These are phyloP conservation scores for Trachythela sp. DNA, from an alignment of 64 coral and sea anemone species.

Conservation along the genomic window DNA sequence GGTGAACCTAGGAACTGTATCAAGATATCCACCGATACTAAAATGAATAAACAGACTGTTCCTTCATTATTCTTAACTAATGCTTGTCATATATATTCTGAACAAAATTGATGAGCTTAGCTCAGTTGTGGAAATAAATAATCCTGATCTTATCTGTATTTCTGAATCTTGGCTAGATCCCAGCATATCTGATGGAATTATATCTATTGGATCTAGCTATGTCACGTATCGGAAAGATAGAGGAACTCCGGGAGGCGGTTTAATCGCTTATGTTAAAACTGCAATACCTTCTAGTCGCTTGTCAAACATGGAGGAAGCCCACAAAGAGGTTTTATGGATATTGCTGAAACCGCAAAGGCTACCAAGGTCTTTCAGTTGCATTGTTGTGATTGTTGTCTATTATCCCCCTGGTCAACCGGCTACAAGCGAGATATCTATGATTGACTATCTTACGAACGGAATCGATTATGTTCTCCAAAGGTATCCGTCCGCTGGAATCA, in stretches of 20 bases:
- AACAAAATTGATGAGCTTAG: too few relatives aligned
- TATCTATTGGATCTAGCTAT: neutral
- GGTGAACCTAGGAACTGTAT: too few relatives aligned
- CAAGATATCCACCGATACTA: too few relatives aligned
- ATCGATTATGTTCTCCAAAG: conserved; percentile 16
- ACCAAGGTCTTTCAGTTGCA: conserved; percentile 13
- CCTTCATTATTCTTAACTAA: too few relatives aligned
- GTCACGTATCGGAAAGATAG: neutral
- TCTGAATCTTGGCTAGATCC: conserved; percentile 25
- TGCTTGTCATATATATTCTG: too few relatives aligned
- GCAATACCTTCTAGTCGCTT: conserved; percentile 35
- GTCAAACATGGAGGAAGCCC: conserved; percentile 19
- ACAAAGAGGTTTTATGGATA: conserved; percentile 39
- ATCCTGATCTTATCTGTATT: neutral
- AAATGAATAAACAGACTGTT: too few relatives aligned
- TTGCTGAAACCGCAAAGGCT: too few relatives aligned
- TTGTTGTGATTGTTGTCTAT: conserved; percentile 30
- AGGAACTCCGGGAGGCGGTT: neutral
- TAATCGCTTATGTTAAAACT: conserved; percentile 19
- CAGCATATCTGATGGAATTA: too few relatives aligned
- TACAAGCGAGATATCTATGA: conserved; percentile 30
- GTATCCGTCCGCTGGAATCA: conserved; percentile 39
- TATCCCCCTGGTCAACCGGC: conserved; percentile 42
- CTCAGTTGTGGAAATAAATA: too few relatives aligned
- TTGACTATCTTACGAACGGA: conserved; percentile 39